Evolutionary conservation across 2,888 invertebrate genomes (phyloP).

Genomic region (Dermolepida albohirtum): DNA sequence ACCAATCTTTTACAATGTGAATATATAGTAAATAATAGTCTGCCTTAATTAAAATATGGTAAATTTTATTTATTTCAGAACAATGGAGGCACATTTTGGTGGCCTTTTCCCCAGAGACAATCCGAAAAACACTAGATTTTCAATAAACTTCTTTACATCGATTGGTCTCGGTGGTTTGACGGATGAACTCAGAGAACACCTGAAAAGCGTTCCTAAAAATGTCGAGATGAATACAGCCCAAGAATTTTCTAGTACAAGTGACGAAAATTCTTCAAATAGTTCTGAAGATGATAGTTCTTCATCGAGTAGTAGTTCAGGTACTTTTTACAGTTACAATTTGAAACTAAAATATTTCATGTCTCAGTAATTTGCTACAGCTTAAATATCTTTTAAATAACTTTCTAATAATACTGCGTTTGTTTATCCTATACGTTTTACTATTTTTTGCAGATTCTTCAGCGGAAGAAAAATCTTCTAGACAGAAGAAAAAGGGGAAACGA

Average conservation of each 20-base stretch:
- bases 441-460: conserved; percentile 22
- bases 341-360: too few species aligned
- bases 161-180: conserved; percentile 97
- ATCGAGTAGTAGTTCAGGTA: conserved; percentile 38
- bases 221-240: conserved; percentile 56
- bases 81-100: conserved; percentile 85
- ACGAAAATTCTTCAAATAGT: conserved; percentile 50
- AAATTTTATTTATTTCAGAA: conserved; percentile 69
- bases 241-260: conserved; percentile 31
- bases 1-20: too few species aligned
- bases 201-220: conserved; percentile 81
- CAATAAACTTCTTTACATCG: conserved; percentile 97
- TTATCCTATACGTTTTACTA: too few species aligned
- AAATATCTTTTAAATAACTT: too few species aligned
- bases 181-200: conserved; percentile 89
- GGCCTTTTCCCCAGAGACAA: conserved; percentile 96
- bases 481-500: conserved; percentile 49
- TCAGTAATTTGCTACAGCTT: too few species aligned
- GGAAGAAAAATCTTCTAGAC: conserved; percentile 9
- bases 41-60: too few species aligned
- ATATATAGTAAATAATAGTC: too few species aligned
- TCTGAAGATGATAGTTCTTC: conserved; percentile 26
- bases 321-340: background rate
- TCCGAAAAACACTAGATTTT: conserved; percentile 95
- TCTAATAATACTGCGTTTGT: too few species aligned